phyloP scores from a whole-genome alignment of 2,113 vertebrate species.

The Ia io region DNA sequence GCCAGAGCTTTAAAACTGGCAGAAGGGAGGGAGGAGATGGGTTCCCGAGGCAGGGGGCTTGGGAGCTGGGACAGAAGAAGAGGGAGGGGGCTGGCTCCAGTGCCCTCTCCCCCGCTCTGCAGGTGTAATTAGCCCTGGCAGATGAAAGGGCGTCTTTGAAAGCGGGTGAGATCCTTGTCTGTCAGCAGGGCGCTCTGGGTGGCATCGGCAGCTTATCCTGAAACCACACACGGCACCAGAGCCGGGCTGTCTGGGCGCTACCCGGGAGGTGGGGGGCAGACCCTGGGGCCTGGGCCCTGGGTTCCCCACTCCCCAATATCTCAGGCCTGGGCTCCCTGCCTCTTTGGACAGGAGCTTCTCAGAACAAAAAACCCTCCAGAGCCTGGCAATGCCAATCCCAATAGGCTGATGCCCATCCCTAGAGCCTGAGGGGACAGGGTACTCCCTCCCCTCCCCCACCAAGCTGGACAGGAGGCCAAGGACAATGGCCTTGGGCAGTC shows the following conservation, averaged over 20 bases:
- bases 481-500: constrained; percentile 70
- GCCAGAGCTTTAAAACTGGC: constrained; percentile 22
- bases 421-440: constrained; percentile 50
- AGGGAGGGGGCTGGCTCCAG: constrained; percentile 74
- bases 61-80: constrained; percentile 30
- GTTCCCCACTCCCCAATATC: not conserved
- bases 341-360: not conserved
- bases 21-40: constrained; percentile 36
- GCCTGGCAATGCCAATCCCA: not conserved
- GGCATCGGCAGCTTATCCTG: constrained; percentile 78
- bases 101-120: constrained; percentile 76
- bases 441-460: not conserved
- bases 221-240: constrained; percentile 80
- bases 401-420: not conserved
- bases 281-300: constrained; percentile 32
- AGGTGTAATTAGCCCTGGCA: constrained; percentile 81
- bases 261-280: constrained; percentile 62
- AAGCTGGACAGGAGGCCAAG: constrained; percentile 72
- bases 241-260: constrained; percentile 74
- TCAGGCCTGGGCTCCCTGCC: not conserved
- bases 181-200: constrained; percentile 80
- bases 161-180: constrained; percentile 78
- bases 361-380: not conserved
- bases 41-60: constrained; percentile 74
- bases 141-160: constrained; percentile 80